Percentiles rank a stretch among this genome's conserved stretches.
phyloP scores from a whole-genome alignment of 2,797 vertebrate species.

The Eupleurogrammus muticus region DNA sequence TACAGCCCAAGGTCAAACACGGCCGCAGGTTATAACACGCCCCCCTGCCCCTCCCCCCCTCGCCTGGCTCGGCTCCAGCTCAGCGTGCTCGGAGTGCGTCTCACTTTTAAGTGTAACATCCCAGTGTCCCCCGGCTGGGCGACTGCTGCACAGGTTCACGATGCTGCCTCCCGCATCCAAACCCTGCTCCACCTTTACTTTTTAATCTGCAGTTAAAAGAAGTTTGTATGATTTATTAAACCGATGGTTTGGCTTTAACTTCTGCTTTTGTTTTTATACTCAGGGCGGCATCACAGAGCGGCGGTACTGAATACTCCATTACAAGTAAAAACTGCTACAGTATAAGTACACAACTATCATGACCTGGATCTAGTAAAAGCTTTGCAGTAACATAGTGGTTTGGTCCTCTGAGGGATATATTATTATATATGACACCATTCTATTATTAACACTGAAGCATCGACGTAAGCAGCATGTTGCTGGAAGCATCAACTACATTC shows the following conservation, averaged over 20 bases:
- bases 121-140: not conserved
- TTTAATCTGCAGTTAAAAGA: slow-evolving; percentile 8
- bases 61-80: slow-evolving; percentile 38
- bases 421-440: too few relatives aligned
- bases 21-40: slow-evolving; percentile 21
- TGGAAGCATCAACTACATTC: too few relatives aligned
- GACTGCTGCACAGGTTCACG: not conserved
- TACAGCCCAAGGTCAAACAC: slow-evolving; percentile 68
- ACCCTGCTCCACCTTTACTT: not conserved
- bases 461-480: too few relatives aligned
- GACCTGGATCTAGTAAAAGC: too few relatives aligned
- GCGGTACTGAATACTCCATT: too few relatives aligned
- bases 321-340: too few relatives aligned
- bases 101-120: slow-evolving; percentile 9
- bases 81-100: slow-evolving; percentile 4
- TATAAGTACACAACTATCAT: too few relatives aligned
- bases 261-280: too few relatives aligned
- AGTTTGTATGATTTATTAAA: not conserved
- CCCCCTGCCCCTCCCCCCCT: not conserved
- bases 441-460: too few relatives aligned
- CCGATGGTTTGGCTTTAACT: not conserved
- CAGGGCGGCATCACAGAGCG: too few relatives aligned
- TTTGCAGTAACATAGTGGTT: too few relatives aligned
- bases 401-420: too few relatives aligned
- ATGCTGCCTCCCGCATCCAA: not conserved